Base-by-base conservation (phyloP, 2,113 vertebrate species). In the Spermophilus dauricus region DNA sequence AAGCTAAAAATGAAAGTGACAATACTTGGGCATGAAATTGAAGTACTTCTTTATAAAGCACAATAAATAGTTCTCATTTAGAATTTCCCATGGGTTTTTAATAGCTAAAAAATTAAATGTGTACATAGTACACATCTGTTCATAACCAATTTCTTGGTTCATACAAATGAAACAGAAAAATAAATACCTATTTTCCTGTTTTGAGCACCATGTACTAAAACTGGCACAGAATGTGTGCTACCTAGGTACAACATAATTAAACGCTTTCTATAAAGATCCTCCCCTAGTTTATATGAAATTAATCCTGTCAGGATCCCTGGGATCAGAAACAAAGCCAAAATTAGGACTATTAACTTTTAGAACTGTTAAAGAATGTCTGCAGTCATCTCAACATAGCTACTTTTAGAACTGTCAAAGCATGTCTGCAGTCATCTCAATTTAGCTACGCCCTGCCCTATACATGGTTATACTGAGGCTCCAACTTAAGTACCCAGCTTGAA, bases 1-100 rank as follows among this genome's bases (percentile, higher is more conserved):
- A 69, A 92, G 48, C 63, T 95, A 96, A 94, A 87, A 78, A 89
- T 94, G 8, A 95, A 97, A 93, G 82, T 85, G 37, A 69, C 67
- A 70, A 3, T 88, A 34, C 48, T 37, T 61, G 32, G 2, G 12
- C 53, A 87, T 94, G 81, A 73, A 91, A 88, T 37, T 94, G 80
- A 96, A 92, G 37, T 80, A 61, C 37, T 83, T 63, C 32, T 58
- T 88, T 90, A 92, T 75, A 39, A 61, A 87, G 51, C 58, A 93
- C 4, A 90, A 85, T 56, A 94, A 78, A 86, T 34, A 88, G 61
- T 34, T 86, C 53, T 85, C 37, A 84, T 86, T n/a, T 97, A 96
- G 37, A 88, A 94, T 80, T 91, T 77, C 32, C 18, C 85, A 39
- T 26, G 58, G 72, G 88, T 3, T 32, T 97, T 93, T 85, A 34